Conservation (phyloP, 1,140 invertebrate genomes). For the Diabrotica virgifera region DNA sequence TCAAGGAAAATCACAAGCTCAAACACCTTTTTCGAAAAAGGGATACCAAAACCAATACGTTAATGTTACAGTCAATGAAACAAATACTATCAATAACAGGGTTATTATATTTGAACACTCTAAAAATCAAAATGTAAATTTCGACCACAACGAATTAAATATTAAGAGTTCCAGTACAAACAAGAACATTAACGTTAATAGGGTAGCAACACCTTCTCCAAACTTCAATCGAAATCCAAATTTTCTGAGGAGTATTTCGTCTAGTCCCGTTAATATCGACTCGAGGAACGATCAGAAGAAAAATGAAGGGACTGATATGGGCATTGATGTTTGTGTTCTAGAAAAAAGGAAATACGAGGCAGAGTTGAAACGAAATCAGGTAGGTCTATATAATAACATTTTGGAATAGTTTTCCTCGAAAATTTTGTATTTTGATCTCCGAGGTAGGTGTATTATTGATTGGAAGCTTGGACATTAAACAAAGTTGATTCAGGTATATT, state of each 20-base stretch:
- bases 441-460: too few relatives aligned
- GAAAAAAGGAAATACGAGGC: constrained; percentile 52
- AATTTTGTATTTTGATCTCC: too few relatives aligned
- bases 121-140: constrained; percentile 40
- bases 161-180: constrained; percentile 36
- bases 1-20: constrained; percentile 40
- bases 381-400: constrained; percentile 23
- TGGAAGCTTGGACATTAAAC: too few relatives aligned
- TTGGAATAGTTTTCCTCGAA: too few relatives aligned
- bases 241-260: constrained; percentile 40
- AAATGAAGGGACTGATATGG: constrained; percentile 47
- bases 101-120: constrained; percentile 47
- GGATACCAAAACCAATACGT: constrained; percentile 43
- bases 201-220: constrained; percentile 50
- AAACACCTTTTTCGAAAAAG: constrained; percentile 40
- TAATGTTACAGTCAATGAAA: constrained; percentile 44
- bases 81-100: constrained; percentile 45
- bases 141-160: constrained; percentile 43
- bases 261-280: constrained; percentile 28
- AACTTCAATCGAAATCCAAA: constrained; percentile 55
- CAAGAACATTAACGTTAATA: constrained; percentile 41
- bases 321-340: constrained; percentile 45
- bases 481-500: too few relatives aligned
- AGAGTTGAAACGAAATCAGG: constrained; percentile 51
- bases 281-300: too few relatives aligned